Evolutionary conservation across 2,113 vertebrate genomes (phyloP).

Genomic region (Petromus typicus): DNA sequence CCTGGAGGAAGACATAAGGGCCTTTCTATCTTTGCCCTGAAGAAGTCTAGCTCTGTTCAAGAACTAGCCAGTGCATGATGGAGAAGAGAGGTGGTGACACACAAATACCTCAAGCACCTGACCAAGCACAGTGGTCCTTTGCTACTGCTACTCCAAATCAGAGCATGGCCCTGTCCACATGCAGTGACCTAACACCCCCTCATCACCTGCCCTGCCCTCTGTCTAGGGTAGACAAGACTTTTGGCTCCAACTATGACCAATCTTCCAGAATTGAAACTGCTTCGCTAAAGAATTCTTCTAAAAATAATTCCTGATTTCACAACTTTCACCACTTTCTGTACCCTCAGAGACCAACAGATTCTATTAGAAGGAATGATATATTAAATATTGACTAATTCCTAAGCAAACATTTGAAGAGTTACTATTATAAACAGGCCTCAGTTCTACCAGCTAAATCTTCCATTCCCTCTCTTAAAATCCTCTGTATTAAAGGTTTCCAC

Average conservation of each 20-base stretch:
- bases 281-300: neutral
- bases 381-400: conserved; percentile 23
- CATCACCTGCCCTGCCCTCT: neutral
- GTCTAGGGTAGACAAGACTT: too few species aligned
- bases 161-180: neutral
- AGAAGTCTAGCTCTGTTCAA: neutral
- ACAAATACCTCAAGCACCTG: neutral
- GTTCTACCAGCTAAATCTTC: neutral
- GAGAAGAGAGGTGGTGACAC: neutral
- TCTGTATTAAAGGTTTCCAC: neutral
- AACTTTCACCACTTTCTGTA: conserved; percentile 14
- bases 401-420: conserved; percentile 10
- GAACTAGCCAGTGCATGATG: neutral
- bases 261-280: neutral
- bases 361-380: neutral
- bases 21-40: neutral
- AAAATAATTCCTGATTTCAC: conserved; percentile 11
- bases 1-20: neutral
- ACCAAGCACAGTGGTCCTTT: too few species aligned
- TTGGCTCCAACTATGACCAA: neutral
- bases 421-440: neutral
- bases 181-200: neutral
- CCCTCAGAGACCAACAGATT: neutral
- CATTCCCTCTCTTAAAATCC: conserved; percentile 18
- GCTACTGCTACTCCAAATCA: neutral